Percentiles rank a stretch among this genome's conserved stretches.
phyloP scores from a whole-genome alignment of 2,113 vertebrate species.

The Hepsetus odoe region DNA sequence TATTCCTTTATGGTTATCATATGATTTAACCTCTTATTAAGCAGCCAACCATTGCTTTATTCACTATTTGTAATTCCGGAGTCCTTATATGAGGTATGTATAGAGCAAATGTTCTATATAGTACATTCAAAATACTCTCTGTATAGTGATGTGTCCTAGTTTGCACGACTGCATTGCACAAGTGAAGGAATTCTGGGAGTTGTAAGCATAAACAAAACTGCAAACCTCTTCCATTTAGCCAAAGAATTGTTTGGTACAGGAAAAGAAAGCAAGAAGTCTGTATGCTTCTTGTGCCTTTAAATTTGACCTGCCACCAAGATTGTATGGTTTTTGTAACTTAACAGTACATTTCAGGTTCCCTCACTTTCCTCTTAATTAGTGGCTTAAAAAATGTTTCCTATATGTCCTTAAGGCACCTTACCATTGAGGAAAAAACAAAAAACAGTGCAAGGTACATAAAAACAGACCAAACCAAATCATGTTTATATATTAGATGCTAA shows the following conservation, averaged over 20 bases:
- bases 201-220: not conserved
- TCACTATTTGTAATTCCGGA: not conserved
- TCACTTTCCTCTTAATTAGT: not conserved
- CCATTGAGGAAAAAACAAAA: not conserved
- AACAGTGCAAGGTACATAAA: conserved; percentile 26
- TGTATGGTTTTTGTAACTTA: not conserved
- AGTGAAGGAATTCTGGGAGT: not conserved
- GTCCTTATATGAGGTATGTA: not conserved
- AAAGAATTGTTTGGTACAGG: no score
- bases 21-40: conserved; percentile 1
- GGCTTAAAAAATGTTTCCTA: not conserved
- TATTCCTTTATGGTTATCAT: not conserved
- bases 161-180: not conserved
- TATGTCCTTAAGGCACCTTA: conserved; percentile 7
- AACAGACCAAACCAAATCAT: conserved; percentile 10
- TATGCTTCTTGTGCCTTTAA: no score
- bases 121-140: not conserved
- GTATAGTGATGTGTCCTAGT: not conserved
- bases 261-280: not conserved
- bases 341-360: not conserved
- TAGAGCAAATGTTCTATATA: not conserved
- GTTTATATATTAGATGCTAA: not conserved
- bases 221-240: not conserved
- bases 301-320: not conserved
- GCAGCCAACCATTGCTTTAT: not conserved